Evolutionary conservation across 2,113 vertebrate species (phyloP).

Genomic region (Pygoscelis adeliae): DNA sequence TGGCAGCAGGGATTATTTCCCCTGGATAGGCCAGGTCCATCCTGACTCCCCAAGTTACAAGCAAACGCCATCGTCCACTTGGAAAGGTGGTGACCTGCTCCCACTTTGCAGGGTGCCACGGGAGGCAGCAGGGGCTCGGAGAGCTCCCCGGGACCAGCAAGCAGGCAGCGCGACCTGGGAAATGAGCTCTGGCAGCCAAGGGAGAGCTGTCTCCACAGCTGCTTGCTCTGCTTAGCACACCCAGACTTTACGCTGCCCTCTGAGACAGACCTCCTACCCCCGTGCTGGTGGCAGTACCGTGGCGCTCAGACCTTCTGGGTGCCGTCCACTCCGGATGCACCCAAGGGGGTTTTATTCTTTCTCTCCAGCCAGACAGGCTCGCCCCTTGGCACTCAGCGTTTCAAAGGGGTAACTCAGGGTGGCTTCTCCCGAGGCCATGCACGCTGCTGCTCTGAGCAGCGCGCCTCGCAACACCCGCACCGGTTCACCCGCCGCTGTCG

Average conservation of each 20-base stretch:
- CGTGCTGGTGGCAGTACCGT: too few relatives aligned
- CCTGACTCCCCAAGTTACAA: background rate
- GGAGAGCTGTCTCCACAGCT: background rate
- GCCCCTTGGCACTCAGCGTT: background rate
- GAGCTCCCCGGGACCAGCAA: background rate
- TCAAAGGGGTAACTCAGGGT: background rate
- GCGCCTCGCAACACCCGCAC: background rate
- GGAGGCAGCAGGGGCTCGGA: background rate
- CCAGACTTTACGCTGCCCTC: background rate
- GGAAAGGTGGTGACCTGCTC: background rate
- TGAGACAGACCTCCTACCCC: background rate
- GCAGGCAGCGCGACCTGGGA: accelerated
- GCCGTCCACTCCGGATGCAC: background rate
- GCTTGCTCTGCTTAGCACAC: background rate
- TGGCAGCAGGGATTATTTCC: background rate
- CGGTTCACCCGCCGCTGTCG: background rate
- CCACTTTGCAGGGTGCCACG: background rate
- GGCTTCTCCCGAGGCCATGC: background rate
- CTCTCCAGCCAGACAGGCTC: background rate
- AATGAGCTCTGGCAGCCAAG: background rate
- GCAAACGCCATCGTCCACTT: accelerated
- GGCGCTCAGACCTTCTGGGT: background rate
- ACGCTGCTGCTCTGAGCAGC: background rate
- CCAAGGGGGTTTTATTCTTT: background rate
- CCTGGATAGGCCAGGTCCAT: background rate